These are phyloP conservation scores for Craterocephalus amniculus DNA, from an alignment of 2,797 vertebrate species.

Conservation along the genomic window DNA sequence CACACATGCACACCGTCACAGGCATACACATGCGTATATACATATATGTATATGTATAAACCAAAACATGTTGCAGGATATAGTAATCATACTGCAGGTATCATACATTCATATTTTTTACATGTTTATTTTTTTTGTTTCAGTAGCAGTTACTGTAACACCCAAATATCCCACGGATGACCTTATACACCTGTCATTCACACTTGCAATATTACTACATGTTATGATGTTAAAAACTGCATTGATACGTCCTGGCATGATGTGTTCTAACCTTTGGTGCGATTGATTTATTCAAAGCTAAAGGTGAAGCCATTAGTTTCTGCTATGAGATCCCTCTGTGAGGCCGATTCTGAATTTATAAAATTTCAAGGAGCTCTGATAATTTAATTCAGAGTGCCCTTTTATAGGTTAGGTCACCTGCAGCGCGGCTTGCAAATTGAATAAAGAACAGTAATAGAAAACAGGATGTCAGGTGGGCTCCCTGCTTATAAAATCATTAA, in stretches of 20 bases:
- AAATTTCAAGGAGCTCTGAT: constrained; percentile 85
- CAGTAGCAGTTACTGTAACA: neutral
- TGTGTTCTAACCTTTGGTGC: constrained; percentile 81
- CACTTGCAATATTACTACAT: constrained; percentile 53
- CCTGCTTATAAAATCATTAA: constrained; percentile 88
- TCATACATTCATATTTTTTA: neutral
- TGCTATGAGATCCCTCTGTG: constrained; percentile 76
- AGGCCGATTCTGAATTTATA: constrained; percentile 84
- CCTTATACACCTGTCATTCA: constrained; percentile 55
- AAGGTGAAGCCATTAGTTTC: constrained; percentile 84
- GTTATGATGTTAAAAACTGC: constrained; percentile 72
- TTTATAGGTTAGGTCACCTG: constrained; percentile 90
- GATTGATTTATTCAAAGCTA: constrained; percentile 84
- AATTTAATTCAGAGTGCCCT: constrained; percentile 91
- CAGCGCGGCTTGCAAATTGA: constrained; percentile 86
- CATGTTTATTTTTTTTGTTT: neutral
- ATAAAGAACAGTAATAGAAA: constrained; percentile 88
- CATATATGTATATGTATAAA: too few relatives aligned
- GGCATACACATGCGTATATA: too few relatives aligned
- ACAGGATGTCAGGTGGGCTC: constrained; percentile 84
- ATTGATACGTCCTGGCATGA: constrained; percentile 75
- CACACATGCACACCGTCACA: too few relatives aligned
- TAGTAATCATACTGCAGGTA: too few relatives aligned
- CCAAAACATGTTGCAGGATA: too few relatives aligned
- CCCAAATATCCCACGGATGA: constrained; percentile 31